Percentiles rank a stretch among this genome's conserved stretches.
phyloP scores from a whole-genome alignment of 2,797 vertebrate genomes.

The Enteromius trimaculatus region DNA sequence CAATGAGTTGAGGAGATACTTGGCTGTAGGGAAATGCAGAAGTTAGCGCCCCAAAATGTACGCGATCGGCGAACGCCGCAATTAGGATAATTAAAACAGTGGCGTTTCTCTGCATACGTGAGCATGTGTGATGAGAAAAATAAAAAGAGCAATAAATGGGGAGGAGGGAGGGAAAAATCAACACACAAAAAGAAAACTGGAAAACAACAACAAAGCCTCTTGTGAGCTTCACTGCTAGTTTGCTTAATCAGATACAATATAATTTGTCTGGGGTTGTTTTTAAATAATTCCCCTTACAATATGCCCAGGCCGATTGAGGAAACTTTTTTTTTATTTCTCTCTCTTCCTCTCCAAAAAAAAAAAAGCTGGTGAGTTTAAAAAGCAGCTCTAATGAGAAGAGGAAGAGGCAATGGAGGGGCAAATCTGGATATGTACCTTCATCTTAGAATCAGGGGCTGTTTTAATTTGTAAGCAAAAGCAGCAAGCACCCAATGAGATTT shows the following conservation, averaged over 20 bases:
- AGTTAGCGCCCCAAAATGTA: background rate
- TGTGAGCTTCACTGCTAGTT: constrained; percentile 70
- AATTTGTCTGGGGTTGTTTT: constrained; percentile 74
- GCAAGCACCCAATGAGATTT: constrained; percentile 89
- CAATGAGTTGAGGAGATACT: constrained; percentile 20
- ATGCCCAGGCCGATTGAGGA: constrained; percentile 62
- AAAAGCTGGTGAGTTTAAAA: constrained; percentile 69
- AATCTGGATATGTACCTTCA: constrained; percentile 79
- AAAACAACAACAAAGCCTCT: constrained; percentile 66
- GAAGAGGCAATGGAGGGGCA: constrained; percentile 68
- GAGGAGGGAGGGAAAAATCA: constrained; percentile 51
- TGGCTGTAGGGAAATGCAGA: background rate
- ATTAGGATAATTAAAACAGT: constrained; percentile 66
- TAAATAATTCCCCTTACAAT: constrained; percentile 71
- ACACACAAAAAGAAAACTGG: constrained; percentile 43
- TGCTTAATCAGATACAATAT: constrained; percentile 77
- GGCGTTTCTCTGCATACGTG: constrained; percentile 41
- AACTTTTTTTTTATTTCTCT: constrained; percentile 57
- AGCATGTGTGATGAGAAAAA: constrained; percentile 28
- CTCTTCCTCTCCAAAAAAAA: constrained; percentile 5
- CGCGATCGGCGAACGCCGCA: background rate
- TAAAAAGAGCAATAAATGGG: constrained; percentile 13
- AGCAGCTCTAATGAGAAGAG: constrained; percentile 73
- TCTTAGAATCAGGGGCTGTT: constrained; percentile 77
- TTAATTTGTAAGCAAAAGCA: constrained; percentile 83